phyloP scores from a whole-genome alignment of 2,888 invertebrate species.

The Furcula furcula region DNA sequence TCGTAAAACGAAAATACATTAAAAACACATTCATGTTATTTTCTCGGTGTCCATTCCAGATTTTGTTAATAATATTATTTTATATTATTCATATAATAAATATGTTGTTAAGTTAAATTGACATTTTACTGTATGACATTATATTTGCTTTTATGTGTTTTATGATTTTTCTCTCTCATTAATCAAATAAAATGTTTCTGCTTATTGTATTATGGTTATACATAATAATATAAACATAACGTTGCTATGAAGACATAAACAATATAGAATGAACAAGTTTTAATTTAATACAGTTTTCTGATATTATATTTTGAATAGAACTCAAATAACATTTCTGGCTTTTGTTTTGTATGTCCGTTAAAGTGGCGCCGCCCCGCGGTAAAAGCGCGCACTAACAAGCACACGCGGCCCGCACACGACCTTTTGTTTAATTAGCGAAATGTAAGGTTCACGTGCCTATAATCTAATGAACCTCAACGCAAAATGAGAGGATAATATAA shows the following conservation, averaged over 20 bases:
- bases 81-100: conserved; percentile 16
- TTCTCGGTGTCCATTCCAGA: conserved; percentile 28
- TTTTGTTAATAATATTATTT: conserved; percentile 20
- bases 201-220: background rate
- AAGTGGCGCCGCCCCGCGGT: conserved; percentile 51
- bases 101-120: conserved; percentile 15
- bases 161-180: conserved; percentile 5
- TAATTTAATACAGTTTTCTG: background rate
- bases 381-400: conserved; percentile 44
- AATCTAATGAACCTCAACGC: conserved; percentile 33
- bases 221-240: too few relatives aligned
- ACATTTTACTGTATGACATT: too few relatives aligned
- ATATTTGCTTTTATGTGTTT: conserved; percentile 20
- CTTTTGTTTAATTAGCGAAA: conserved; percentile 36
- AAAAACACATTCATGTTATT: conserved; percentile 35
- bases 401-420: conserved; percentile 53
- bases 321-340: too few relatives aligned
- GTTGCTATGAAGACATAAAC: conserved; percentile 1
- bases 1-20: conserved; percentile 40
- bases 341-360: conserved; percentile 5
- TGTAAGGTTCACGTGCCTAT: conserved; percentile 29
- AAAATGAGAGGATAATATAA: too few relatives aligned
- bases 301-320: too few relatives aligned
- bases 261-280: background rate
- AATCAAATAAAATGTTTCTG: background rate